These are phyloP conservation scores for Euproctis similis DNA, from an alignment of 2,888 invertebrate genomes.

Conservation along the genomic window DNA sequence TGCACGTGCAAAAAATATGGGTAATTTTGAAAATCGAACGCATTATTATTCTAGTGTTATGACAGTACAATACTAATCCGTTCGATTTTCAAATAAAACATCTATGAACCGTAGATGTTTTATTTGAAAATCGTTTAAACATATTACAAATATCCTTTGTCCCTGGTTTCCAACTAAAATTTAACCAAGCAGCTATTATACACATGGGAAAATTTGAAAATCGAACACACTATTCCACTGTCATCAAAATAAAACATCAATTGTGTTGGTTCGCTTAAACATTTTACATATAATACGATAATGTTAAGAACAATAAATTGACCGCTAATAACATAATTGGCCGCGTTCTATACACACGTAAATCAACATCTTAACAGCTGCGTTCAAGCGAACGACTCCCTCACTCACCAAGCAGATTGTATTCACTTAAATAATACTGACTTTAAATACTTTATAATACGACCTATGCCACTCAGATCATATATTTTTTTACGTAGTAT, in stretches of 20 bases:
- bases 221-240: background rate
- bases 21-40: background rate
- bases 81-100: too few species aligned
- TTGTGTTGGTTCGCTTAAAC: slow-evolving; percentile 29
- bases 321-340: slow-evolving; percentile 74
- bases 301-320: slow-evolving; percentile 72
- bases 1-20: too few species aligned
- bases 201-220: background rate
- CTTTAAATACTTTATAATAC: slow-evolving; percentile 15
- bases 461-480: slow-evolving; percentile 15
- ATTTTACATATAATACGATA: slow-evolving; percentile 56
- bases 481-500: too few species aligned
- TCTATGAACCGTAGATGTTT: too few species aligned
- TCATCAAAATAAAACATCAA: slow-evolving; percentile 6
- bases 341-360: slow-evolving; percentile 63
- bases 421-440: slow-evolving; percentile 19
- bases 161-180: too few species aligned
- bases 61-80: slow-evolving; percentile 10
- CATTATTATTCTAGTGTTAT: background rate
- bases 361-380: slow-evolving; percentile 72
- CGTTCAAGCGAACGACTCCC: slow-evolving; percentile 30
- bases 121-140: too few species aligned
- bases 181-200: too few species aligned
- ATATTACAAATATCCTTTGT: background rate
- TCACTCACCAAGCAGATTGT: slow-evolving; percentile 24